A percentile compares a stretch with the other conserved stretches of the same genome.
Conservation (phyloP, 2,888 invertebrate genomes). For the Onthophagus sagittarius region DNA sequence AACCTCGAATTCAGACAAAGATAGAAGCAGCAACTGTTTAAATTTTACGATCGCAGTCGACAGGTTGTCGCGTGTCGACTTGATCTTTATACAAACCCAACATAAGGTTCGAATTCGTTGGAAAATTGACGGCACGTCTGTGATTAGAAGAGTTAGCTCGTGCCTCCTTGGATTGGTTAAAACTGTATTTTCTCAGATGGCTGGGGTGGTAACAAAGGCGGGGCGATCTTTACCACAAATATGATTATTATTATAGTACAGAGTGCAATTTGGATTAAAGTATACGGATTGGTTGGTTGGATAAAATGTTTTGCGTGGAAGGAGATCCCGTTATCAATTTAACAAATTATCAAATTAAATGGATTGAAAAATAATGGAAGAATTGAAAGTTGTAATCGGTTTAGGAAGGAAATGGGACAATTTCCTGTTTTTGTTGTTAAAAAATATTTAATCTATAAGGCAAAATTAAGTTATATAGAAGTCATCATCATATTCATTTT, state of each 20-base stretch:
- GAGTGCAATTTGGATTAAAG: neutral
- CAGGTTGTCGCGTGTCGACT: constrained; percentile 35
- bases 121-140: constrained; percentile 22
- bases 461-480: no score
- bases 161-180: neutral
- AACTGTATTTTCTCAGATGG: neutral
- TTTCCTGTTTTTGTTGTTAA: no score
- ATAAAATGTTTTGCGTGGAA: neutral
- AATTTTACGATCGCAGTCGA: constrained; percentile 38
- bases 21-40: neutral
- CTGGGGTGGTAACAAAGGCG: neutral
- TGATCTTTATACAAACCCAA: constrained; percentile 39
- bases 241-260: neutral
- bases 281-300: neutral
- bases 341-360: neutral
- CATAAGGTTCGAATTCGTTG: constrained; percentile 43
- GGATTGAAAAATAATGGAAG: neutral
- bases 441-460: no score
- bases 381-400: neutral
- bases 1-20: constrained; percentile 3
- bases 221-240: neutral
- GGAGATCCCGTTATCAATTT: neutral
- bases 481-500: no score
- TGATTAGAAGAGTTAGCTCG: neutral
- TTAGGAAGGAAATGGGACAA: no score